phyloP scores from a whole-genome alignment of 2,113 vertebrate genomes.

The Alethe castanea region DNA sequence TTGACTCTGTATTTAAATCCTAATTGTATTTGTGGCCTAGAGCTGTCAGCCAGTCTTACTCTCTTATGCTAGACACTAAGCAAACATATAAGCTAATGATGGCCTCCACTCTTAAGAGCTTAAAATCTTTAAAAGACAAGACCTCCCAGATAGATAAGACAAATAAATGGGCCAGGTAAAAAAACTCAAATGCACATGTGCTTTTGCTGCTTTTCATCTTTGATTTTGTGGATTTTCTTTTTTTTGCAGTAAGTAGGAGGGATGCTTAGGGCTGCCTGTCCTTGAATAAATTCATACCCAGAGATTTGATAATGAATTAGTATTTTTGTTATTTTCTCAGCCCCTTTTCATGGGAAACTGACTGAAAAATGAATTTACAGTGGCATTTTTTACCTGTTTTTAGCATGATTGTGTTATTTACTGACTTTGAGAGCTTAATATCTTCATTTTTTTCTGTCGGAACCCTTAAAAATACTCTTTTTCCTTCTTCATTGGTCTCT shows the following conservation, averaged over 20 bases:
- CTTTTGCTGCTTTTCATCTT: background rate
- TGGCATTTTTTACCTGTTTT: background rate
- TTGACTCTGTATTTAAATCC: constrained; percentile 34
- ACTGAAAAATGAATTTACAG: background rate
- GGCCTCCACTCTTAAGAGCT: constrained; percentile 39
- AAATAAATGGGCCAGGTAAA: constrained; percentile 49
- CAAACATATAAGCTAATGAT: constrained; percentile 56
- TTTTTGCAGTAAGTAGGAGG: background rate
- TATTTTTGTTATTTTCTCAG: background rate
- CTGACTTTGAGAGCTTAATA: background rate
- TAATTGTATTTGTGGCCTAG: constrained; percentile 61
- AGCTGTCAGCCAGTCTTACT: constrained; percentile 45
- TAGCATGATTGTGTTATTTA: background rate
- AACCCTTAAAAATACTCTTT: background rate
- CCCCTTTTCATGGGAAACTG: background rate
- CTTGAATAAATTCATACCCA: background rate
- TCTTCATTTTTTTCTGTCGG: background rate
- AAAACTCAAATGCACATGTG: background rate
- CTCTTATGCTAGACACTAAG: constrained; percentile 12
- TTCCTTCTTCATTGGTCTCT: background rate
- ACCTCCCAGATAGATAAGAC: constrained; percentile 56
- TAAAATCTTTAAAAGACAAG: constrained; percentile 58
- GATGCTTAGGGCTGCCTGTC: background rate
- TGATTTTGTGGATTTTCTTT: background rate
- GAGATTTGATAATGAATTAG: background rate